Evolutionary conservation across 1,140 invertebrate genomes (phyloP), one percentile per base, ranked within the genome.

Genomic region (Drosophila orena): DNA sequence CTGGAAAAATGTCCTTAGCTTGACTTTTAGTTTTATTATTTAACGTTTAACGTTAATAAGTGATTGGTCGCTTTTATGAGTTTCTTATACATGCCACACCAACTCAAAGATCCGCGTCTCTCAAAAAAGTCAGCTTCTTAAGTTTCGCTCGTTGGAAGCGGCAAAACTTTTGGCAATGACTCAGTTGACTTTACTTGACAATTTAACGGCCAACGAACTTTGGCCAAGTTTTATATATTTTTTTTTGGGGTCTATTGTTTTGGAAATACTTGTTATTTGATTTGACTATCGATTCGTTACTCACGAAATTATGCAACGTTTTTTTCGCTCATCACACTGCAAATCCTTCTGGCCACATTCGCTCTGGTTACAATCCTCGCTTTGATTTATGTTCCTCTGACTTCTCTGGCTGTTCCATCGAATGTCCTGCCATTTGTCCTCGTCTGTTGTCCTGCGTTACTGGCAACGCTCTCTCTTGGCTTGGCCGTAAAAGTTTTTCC

Each of bases 151-250:
- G 22, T 7, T 27, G 43, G 2, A 38, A 56, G 34, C 56, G 24
- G 55, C 38, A 65, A 77, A 58, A 56, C 22, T 43, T 54, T 61
- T 79, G 60, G 53, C 65, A 72, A 79, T 83, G 79, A 76, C 46
- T 88, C 83, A 79, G 81, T 70, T 70, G 79, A 79, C 88, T 86
- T 86, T 55, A 81, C 83, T 88, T 77, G 74, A 10, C 66, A 81
- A 86, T 88, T 86, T 59, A 79, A 76, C 79, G 83, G 75, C 69
- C 83, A 73, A 53, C 71, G 81, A 86, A 83, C 83, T 65, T 60
- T 20, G 24, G 24, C 57, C 54, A 64, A 55, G 38, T 40, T 72
- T 55, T 38, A 50, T 61, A 54, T 35, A 50, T 61, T 49, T 35
- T 55, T 54, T 56, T 38, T 47, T 70, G 34, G 11, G 24, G 22